Base-by-base conservation (phyloP, 2,113 vertebrate species). In the Anser cygnoides region DNA sequence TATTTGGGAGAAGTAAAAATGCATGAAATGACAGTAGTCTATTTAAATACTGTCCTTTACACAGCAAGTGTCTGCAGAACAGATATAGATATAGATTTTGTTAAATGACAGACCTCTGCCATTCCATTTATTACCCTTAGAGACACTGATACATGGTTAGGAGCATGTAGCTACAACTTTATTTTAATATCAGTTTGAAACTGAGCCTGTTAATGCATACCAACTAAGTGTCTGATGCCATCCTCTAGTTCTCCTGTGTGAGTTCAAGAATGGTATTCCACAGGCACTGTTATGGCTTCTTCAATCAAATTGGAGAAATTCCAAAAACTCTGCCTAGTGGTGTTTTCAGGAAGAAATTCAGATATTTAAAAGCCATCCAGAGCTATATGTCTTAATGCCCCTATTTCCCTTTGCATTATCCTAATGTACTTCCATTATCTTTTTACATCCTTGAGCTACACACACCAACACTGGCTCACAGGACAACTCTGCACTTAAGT, bases 161-260 rank as follows among this genome's bases (percentile, higher is more conserved):
- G 17, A n/a, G 44, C 11, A 73, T 20, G 43, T 39, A 81, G 39
- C 35, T 57, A 39, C 44, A 92, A 54, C 11, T 66, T 95, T 35
- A 62, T 78, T 86, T 89, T 75, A 84, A 92, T 79, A 90, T 33
- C 25, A 84, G 37, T 70, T 54, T 66, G 54, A 90, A 90, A 90
- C 20, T 63, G 66, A 93, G 46, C 35, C 65, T 70, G 12, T 49
- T 88, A 84, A 80, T 67, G 44, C 22, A 63, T 28, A 65, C n/a
- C 4, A 17, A 86, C 21, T 23, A 67, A 80, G 33, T 70, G 6
- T 18, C 41, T 72, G 63, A 35, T 14, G 59, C 54, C 44, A 67
- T 15, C 28, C 33, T 75, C 50, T 15, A 84, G 67, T 44, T n/a
- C 10, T 81, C 31, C 22, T 49, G 3, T 17, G 22, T 12, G 15